Percentiles rank a stretch among this genome's conserved stretches.
These are phyloP conservation scores for Hylomyscus alleni DNA, from an alignment of 2,797 vertebrate genomes.

Conservation along the genomic window DNA sequence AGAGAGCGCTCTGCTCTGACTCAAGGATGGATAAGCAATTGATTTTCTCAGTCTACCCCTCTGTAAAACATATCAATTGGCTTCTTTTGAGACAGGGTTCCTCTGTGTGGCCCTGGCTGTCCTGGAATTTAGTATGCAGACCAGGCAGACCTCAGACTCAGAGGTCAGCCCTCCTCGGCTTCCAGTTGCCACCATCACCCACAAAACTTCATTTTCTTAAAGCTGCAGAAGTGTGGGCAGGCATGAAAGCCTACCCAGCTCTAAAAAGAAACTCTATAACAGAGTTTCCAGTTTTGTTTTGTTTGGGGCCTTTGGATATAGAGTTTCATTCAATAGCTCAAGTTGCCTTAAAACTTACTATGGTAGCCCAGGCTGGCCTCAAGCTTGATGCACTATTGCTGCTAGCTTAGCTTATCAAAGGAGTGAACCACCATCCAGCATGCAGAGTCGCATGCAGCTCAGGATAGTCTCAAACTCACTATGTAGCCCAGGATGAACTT, in stretches of 20 bases:
- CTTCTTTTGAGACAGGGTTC: background rate
- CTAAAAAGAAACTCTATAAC: background rate
- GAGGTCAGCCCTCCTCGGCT: too few species aligned
- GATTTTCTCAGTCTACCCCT: background rate
- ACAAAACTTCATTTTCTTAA: background rate
- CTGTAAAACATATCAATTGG: background rate
- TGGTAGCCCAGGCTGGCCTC: background rate
- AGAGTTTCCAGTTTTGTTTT: background rate
- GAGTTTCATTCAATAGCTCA: background rate
- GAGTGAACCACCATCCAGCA: background rate
- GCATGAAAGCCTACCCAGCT: accelerated
- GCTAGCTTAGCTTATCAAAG: background rate
- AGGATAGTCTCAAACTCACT: background rate
- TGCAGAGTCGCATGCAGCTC: too few species aligned
- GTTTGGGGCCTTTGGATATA: background rate
- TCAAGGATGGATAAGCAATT: background rate
- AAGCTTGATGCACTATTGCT: background rate
- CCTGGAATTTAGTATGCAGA: too few species aligned
- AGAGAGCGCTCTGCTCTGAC: background rate
- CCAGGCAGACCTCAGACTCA: too few species aligned
- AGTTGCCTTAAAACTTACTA: background rate
- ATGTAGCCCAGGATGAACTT: background rate
- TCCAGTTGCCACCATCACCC: too few species aligned
- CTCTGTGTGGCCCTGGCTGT: too few species aligned
- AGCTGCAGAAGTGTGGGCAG: background rate